Base-by-base conservation (phyloP, 2,113 vertebrate species). In the Zosterops japonicus region DNA sequence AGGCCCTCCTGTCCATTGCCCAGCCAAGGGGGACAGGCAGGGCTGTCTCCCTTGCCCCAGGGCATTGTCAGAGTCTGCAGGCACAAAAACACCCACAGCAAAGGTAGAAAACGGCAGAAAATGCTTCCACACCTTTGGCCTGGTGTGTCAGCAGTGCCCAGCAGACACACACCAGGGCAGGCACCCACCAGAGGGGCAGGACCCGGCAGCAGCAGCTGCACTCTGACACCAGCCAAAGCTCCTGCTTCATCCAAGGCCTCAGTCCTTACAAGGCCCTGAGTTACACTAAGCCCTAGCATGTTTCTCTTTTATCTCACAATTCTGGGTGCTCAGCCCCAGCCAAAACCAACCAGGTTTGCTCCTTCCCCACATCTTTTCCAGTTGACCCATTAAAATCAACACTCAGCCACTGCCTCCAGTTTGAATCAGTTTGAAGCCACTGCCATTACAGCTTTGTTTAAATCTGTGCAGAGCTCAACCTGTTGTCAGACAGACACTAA, bases 401-500 rank as follows among this genome's bases (percentile, higher is more conserved):
- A 2, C n/a, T 39, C 80, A 47, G 65, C 80, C 44, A 2, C 64
- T 64, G 86, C 52, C 72, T 80, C 76, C 5, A 4, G 36, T 87
- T 63, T 27, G 85, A 42, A 65, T 57, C n/a, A 39, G 36, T 39
- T 39, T 39, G 36, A 39, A 39, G 36, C 36, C 36, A 39, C 91
- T 89, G 81, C 84, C 61, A 14, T 53, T 84, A 42, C 80, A 94
- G 84, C 91, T 95, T 87, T 95, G 91, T 95, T 95, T 90, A 95
- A 93, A 94, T 72, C 59, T 1, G 0, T 23, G 59, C 59, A 76
- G 74, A 95, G 74, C 93, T 89, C 78, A 97, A 95, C 95, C 95
- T 97, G 94, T 95, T 96, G 94, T 93, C 91, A 93, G 91, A 95
- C 95, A 91, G 64, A 82, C 81, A 79, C 84, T 94, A 94, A 96